Percentiles rank a stretch among this genome's conserved stretches.
phyloP scores from a whole-genome alignment of 1,140 invertebrate species.

The Helicorthomorpha holstii region DNA sequence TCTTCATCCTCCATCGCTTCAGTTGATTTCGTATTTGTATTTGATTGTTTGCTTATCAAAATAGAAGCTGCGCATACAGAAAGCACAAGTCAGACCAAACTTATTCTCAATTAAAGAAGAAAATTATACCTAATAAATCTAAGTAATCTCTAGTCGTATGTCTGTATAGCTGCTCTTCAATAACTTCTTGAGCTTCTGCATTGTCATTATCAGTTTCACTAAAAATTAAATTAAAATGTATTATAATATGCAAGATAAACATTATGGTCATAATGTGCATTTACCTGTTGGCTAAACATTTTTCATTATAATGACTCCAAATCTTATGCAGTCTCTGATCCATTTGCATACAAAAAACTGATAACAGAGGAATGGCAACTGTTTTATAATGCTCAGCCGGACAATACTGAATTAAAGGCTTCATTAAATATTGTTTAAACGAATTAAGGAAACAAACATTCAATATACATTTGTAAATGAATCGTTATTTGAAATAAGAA shows the following conservation, averaged over 20 bases:
- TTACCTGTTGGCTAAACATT: background rate
- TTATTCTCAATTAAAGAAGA: conserved; percentile 2
- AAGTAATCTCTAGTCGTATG: conserved; percentile 73
- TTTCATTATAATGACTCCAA: too few relatives aligned
- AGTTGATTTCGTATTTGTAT: too few relatives aligned
- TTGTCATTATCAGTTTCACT: conserved; percentile 40
- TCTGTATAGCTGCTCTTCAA: conserved; percentile 72
- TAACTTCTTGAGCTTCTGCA: conserved; percentile 61
- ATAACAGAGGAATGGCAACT: conserved; percentile 57
- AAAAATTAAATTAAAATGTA: conserved; percentile 6
- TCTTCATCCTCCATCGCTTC: conserved; percentile 43
- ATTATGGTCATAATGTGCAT: background rate
- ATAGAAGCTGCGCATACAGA: conserved; percentile 21
- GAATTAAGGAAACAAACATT: background rate
- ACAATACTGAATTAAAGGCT: conserved; percentile 67
- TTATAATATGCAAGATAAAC: background rate
- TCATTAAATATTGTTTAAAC: conserved; percentile 47
- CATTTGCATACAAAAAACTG: conserved; percentile 59
- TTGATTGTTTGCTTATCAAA: too few relatives aligned
- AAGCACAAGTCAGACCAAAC: conserved; percentile 39
- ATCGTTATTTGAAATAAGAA: background rate
- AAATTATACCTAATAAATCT: conserved; percentile 40
- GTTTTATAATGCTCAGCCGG: conserved; percentile 53
- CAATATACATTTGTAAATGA: background rate
- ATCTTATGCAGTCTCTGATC: too few relatives aligned